These are phyloP conservation scores for Solen grandis DNA, from an alignment of 1,140 invertebrate genomes.

Conservation along the genomic window DNA sequence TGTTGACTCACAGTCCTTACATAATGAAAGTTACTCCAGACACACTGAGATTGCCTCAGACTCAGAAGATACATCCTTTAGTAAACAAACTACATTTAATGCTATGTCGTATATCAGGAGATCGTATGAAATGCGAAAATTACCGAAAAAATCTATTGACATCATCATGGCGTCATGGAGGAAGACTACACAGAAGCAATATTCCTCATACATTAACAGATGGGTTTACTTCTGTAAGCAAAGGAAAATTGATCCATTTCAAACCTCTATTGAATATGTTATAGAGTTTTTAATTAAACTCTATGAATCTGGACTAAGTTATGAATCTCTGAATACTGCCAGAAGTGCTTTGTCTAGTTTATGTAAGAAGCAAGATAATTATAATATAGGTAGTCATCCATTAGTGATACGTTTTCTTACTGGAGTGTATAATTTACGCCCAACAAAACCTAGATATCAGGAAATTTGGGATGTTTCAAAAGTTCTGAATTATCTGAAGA, in stretches of 20 bases:
- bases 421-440: slow-evolving; percentile 47
- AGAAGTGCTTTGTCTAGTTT: slow-evolving; percentile 33
- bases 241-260: slow-evolving; percentile 37
- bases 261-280: slow-evolving; percentile 17
- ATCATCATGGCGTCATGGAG: slow-evolving; percentile 51
- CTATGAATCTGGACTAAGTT: slow-evolving; percentile 27
- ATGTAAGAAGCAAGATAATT: slow-evolving; percentile 10
- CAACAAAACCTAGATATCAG: slow-evolving; percentile 31
- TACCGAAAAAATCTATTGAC: slow-evolving; percentile 20
- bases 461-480: slow-evolving; percentile 50
- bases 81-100: slow-evolving; percentile 27
- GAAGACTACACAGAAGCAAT: slow-evolving; percentile 43
- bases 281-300: slow-evolving; percentile 58
- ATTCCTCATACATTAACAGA: slow-evolving; percentile 45
- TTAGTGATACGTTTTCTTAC: slow-evolving; percentile 44
- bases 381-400: slow-evolving; percentile 35
- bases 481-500: slow-evolving; percentile 48
- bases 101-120: slow-evolving; percentile 48
- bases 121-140: slow-evolving; percentile 13
- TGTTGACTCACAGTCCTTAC: slow-evolving; percentile 28
- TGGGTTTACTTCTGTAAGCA: slow-evolving; percentile 46
- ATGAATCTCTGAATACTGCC: slow-evolving; percentile 53
- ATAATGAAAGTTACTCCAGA: background rate
- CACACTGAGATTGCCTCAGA: slow-evolving; percentile 20
- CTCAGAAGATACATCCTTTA: slow-evolving; percentile 32